Conservation (phyloP, 2,797 vertebrate species). For the Myiotriccus ornatus region DNA sequence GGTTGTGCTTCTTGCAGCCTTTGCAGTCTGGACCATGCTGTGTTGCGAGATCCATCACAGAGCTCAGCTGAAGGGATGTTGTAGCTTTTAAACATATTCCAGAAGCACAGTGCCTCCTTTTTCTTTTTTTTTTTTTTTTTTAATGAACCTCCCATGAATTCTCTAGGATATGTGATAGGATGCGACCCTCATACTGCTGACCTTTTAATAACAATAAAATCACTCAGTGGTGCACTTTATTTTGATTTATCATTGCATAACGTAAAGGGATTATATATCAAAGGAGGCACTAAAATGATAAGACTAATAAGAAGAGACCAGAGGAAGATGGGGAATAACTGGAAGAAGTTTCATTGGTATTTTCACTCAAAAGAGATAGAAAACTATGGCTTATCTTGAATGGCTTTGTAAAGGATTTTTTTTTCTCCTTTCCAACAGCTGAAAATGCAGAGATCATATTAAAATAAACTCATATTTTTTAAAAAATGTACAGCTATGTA, state of each 20-base stretch:
- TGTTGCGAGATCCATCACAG: neutral
- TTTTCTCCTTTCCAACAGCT: neutral
- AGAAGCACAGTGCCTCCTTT: neutral
- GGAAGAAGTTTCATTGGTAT: slow-evolving; percentile 25
- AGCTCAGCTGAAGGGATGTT: neutral
- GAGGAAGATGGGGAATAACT: slow-evolving; percentile 32
- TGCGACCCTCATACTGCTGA: neutral
- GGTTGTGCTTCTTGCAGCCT: neutral
- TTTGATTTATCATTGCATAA: slow-evolving; percentile 50
- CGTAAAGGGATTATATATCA: slow-evolving; percentile 54
- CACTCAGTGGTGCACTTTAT: slow-evolving; percentile 20
- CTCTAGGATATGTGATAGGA: neutral
- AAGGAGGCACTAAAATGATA: slow-evolving; percentile 50
- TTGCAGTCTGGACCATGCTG: rapidly evolving
- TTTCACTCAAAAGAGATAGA: slow-evolving; percentile 37
- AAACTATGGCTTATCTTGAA: slow-evolving; percentile 39
- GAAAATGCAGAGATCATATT: slow-evolving; percentile 13
- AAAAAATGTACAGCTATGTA: neutral
- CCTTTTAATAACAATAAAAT: slow-evolving; percentile 64
- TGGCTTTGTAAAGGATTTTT: neutral
- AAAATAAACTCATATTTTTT: neutral
- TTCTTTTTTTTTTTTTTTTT: neutral
- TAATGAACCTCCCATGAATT: neutral
- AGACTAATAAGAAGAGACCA: slow-evolving; percentile 38
- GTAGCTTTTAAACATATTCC: neutral